Base-by-base conservation (phyloP, 2,888 invertebrate genomes). In the Trimorus sp. region DNA sequence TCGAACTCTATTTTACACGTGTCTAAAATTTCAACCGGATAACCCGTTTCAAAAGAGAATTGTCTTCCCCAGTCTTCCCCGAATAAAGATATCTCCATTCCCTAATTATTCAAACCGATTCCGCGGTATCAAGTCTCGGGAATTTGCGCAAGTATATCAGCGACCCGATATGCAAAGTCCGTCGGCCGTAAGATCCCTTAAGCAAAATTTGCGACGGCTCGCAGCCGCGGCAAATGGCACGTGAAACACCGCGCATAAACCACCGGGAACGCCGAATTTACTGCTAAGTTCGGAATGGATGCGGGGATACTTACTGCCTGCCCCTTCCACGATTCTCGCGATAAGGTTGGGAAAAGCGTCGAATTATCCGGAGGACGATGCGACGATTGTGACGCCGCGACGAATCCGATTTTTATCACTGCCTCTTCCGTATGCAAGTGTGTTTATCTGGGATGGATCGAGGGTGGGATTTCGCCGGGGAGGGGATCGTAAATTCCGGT, bases 191-290 rank as follows among this genome's bases (percentile, higher is more conserved):
- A 65, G 80, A 76, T 65, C 71, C 71, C 71, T 68, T 76, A 82
- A 82, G 77, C 62, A 77, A 82, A 77, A 82, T 82, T 82, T 78
- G 74, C 73, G 56, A 70, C 74, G 69, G 51, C 16, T 58, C 76
- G 53, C 65, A 65, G 65, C 70, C 58, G 76, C 71, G 81, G 83
- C 54, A 79, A 79, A 79, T 74, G 74, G 79, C 51, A 79, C 71
- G 79, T 82, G 73, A 76, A 82, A 76, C 60, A 48, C 63, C 37
- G 70, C 40, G 69, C 70, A 77, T 82, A 76, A 82, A 77, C 82
- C 54, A 78, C 63, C 69, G 26, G 62, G 75, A 65, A 78, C 82
- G 54, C 79, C 75, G 73, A 79, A 83, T 83, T 79, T 79, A 82
- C 79, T 75, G 79, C 79, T 53, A 78, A 68, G 45, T 70, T 75